These are phyloP conservation scores for Falco peregrinus DNA, from an alignment of 2,797 vertebrate species.

Conservation along the genomic window DNA sequence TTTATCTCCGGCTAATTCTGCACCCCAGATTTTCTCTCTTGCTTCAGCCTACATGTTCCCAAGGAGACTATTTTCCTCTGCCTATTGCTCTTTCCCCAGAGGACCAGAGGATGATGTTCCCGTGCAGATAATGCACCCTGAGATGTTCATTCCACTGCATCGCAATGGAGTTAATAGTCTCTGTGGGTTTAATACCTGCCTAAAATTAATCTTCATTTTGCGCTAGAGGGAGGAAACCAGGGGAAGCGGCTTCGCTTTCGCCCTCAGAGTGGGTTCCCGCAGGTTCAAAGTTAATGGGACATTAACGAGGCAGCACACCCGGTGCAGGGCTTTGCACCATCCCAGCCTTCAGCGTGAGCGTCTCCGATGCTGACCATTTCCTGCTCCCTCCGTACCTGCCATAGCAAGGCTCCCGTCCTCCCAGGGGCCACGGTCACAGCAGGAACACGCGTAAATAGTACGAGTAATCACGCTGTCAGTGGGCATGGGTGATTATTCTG, in stretches of 20 bases:
- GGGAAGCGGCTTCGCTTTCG: neutral
- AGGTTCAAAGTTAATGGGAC: neutral
- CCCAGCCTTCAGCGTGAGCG: neutral
- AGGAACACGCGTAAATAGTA: neutral
- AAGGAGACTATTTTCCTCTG: neutral
- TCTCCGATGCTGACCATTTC: accelerated
- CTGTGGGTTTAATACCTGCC: neutral
- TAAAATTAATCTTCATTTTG: slow-evolving; percentile 18
- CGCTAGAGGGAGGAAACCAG: neutral
- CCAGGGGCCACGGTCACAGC: neutral
- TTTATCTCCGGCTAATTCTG: neutral
- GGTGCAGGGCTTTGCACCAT: neutral
- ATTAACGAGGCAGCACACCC: accelerated
- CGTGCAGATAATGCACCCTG: neutral
- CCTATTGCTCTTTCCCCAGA: neutral
- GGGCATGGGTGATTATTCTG: neutral
- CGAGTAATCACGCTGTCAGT: accelerated
- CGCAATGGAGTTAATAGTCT: neutral
- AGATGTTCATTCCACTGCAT: neutral
- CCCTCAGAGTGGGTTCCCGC: neutral
- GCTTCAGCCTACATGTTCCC: neutral
- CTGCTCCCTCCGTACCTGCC: neutral
- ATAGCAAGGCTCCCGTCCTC: neutral
- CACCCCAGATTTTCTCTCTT: neutral
- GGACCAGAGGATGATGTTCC: neutral